Conservation (phyloP, 2,113 vertebrate genomes). For the Gobio gobio region DNA sequence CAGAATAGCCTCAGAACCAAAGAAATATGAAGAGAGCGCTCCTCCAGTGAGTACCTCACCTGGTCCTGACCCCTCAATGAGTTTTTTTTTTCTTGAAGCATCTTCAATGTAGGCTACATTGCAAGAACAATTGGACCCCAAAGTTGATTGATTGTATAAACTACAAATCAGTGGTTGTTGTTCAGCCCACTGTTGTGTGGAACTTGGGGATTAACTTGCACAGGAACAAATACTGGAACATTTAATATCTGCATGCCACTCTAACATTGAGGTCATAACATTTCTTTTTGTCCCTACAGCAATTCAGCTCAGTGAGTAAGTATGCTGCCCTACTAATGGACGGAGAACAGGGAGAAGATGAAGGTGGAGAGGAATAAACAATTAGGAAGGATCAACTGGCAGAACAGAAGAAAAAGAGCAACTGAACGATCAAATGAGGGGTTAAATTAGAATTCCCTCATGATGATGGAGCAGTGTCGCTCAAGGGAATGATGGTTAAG, state of each 20-base stretch:
- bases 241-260: not conserved
- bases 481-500: not conserved
- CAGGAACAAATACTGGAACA: not conserved
- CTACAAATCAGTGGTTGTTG: not conserved
- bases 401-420: not conserved
- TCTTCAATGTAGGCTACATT: not conserved
- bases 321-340: slow-evolving; percentile 90
- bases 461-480: not conserved
- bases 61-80: not conserved
- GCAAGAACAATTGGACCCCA: not conserved
- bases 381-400: not conserved
- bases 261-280: not conserved
- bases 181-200: not conserved
- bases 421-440: slow-evolving; percentile 36
- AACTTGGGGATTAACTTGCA: too few relatives aligned
- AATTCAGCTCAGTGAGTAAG: slow-evolving; percentile 92
- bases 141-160: not conserved
- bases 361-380: slow-evolving; percentile 61
- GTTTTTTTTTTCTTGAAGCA: not conserved
- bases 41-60: slow-evolving; percentile 80
- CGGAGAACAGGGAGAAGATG: slow-evolving; percentile 82
- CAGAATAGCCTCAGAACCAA: slow-evolving; percentile 88
- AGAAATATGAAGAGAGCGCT: slow-evolving; percentile 85
- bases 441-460: not conserved
- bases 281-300: slow-evolving; percentile 66